Conservation (phyloP, 2,888 invertebrate genomes). For the Altica lythri region DNA sequence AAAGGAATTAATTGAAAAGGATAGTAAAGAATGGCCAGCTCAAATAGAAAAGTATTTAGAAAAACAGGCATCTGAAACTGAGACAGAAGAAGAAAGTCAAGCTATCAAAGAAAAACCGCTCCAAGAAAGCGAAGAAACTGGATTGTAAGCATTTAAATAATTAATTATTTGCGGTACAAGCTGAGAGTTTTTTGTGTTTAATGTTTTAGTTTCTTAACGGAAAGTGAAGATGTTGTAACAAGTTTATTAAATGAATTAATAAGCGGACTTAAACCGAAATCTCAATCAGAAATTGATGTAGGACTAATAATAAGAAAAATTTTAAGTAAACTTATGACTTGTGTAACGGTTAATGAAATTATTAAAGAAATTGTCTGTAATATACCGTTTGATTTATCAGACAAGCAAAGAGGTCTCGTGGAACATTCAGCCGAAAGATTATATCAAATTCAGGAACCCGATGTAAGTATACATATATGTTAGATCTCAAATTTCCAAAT, state of each 20-base stretch:
- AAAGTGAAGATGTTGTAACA: conserved; percentile 43
- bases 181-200: conserved; percentile 30
- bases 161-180: neutral
- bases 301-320: conserved; percentile 44
- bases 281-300: conserved; percentile 37
- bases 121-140: conserved; percentile 30
- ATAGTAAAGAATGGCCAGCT: conserved; percentile 22
- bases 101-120: conserved; percentile 13
- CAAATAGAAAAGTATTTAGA: conserved; percentile 13
- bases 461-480: conserved; percentile 32
- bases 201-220: conserved; percentile 39
- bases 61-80: neutral
- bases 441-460: conserved; percentile 44
- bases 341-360: conserved; percentile 45
- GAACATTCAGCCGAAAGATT: conserved; percentile 49
- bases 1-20: conserved; percentile 11
- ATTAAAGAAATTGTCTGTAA: conserved; percentile 45
- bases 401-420: conserved; percentile 44
- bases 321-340: conserved; percentile 41
- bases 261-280: conserved; percentile 27
- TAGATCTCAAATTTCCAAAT: neutral
- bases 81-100: conserved; percentile 32
- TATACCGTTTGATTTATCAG: conserved; percentile 44
- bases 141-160: conserved; percentile 33
- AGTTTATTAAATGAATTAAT: conserved; percentile 45